These are phyloP conservation scores for Drosophila pegasa DNA, from an alignment of 2,888 invertebrate genomes.

Conservation along the genomic window DNA sequence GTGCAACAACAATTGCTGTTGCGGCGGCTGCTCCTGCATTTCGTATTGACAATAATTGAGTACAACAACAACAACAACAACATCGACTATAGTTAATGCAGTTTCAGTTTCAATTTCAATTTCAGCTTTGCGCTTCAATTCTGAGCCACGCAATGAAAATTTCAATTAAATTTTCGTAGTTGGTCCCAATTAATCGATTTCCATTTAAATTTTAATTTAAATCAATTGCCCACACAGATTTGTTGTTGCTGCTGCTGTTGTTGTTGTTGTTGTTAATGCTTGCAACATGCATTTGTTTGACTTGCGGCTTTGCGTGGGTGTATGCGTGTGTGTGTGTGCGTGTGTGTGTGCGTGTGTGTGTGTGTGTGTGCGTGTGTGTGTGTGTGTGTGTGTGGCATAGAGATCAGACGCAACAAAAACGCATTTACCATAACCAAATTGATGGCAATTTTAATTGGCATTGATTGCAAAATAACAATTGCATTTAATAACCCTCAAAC, in stretches of 20 bases:
- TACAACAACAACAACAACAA: conserved; percentile 22
- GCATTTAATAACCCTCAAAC: conserved; percentile 51
- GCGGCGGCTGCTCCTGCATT: conserved; percentile 34
- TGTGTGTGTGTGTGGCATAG: conserved; percentile 20
- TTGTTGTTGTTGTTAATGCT: conserved; percentile 39
- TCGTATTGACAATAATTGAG: conserved; percentile 52
- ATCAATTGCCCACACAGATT: conserved; percentile 62
- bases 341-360: not conserved
- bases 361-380: not conserved
- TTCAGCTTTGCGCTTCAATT: conserved; percentile 29
- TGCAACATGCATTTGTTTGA: conserved; percentile 51
- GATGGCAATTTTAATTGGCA: conserved; percentile 68
- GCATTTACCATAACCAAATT: conserved; percentile 61
- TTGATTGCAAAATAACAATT: conserved; percentile 73
- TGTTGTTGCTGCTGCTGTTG: conserved; percentile 38
- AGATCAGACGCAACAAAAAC: conserved; percentile 59
- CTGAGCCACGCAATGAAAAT: conserved; percentile 36
- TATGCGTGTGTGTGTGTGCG: not conserved
- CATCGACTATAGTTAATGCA: conserved; percentile 54
- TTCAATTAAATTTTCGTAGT: conserved; percentile 64
- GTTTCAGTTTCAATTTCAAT: conserved; percentile 58
- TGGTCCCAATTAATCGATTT: conserved; percentile 67
- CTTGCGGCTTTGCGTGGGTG: conserved; percentile 38
- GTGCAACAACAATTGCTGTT: conserved; percentile 35
- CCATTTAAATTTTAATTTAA: conserved; percentile 68